Conservation (phyloP, 2,888 invertebrate species). For the Drosophila neotestacea region DNA sequence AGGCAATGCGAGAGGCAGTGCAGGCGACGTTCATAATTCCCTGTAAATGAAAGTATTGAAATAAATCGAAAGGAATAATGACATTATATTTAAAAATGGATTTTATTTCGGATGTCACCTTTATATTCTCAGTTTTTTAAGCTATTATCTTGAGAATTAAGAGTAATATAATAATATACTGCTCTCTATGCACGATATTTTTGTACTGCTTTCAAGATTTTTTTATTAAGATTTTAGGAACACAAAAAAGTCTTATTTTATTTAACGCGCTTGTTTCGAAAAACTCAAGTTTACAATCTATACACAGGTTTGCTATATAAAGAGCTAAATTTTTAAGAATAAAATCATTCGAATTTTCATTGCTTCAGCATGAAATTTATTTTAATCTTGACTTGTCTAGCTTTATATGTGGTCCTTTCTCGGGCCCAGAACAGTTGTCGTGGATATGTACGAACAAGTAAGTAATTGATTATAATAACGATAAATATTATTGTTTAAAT, state of each 20-base stretch:
- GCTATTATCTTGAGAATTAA: too few relatives aligned
- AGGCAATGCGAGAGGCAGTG: neutral
- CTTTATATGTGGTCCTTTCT: neutral
- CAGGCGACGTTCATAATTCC: neutral
- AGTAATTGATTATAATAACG: neutral
- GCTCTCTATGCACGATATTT: too few relatives aligned
- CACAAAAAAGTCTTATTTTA: neutral
- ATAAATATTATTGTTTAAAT: neutral
- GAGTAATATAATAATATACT: too few relatives aligned
- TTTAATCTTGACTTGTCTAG: slow-evolving; percentile 1
- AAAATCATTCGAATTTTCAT: neutral
- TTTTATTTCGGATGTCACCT: neutral
- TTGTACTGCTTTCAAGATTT: too few relatives aligned
- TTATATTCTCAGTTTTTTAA: too few relatives aligned
- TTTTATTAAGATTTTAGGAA: neutral
- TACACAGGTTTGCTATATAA: slow-evolving; percentile 11
- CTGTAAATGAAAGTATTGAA: neutral
- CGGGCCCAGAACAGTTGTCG: slow-evolving; percentile 16
- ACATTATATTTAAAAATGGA: neutral
- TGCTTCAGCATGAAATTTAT: neutral
- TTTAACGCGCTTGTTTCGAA: neutral
- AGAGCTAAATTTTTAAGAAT: neutral
- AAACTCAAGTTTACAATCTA: neutral
- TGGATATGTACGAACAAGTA: slow-evolving; percentile 22
- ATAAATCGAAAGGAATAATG: neutral